Evolutionary conservation across 2,888 invertebrate genomes (phyloP), one percentile per base, ranked within the genome.

Genomic region (Prenolepis imparis): DNA sequence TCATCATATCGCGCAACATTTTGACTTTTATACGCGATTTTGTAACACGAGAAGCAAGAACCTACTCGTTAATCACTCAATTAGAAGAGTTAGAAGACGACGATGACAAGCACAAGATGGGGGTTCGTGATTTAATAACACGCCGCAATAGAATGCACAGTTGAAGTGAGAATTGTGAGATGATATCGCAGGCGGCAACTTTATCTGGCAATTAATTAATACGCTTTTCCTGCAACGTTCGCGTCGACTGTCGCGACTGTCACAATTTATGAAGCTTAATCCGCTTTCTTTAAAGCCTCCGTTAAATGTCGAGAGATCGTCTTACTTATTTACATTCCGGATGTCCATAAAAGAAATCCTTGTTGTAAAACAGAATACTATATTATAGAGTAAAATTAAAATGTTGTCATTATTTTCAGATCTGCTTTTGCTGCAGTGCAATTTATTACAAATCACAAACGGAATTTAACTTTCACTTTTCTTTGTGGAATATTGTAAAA

Each of bases 141-240:
- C 57, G 44, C 12, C 36, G 78, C 32, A 32, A 78, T 59, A 70
- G 57, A 68, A 44, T 18, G 57, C 57, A 28, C 44, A 39, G 55
- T n/a, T 57, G 44, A 78, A 36, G 70, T 21, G 59, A 68, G 44
- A 78, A 78, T n/a, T 44, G 59, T 6, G 70, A 70, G 78, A 78
- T 70, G 57, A 70, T 68, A 70, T 78, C 78, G 12, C 44, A 28
- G n/a, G 66, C 66, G 55, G 78, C 57, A 44, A 70, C 57, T 70
- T 70, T 68, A 78, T 78, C 70, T 78, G 32, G 36, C 39, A 78
- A 78, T 78, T 78, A 70, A 68, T 78, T 78, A 78, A 78, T 78
- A 78, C 36, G 44, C 70, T 70, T 70, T 70, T 59, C 3, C 32
- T 11, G 21, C 44, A 28, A 44, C 18, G 59, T 15, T 75, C 70